Evolutionary conservation across 2,797 vertebrate species (phyloP), one percentile per base, ranked within the genome.

Genomic region (Arrhamphus sclerolepis): DNA sequence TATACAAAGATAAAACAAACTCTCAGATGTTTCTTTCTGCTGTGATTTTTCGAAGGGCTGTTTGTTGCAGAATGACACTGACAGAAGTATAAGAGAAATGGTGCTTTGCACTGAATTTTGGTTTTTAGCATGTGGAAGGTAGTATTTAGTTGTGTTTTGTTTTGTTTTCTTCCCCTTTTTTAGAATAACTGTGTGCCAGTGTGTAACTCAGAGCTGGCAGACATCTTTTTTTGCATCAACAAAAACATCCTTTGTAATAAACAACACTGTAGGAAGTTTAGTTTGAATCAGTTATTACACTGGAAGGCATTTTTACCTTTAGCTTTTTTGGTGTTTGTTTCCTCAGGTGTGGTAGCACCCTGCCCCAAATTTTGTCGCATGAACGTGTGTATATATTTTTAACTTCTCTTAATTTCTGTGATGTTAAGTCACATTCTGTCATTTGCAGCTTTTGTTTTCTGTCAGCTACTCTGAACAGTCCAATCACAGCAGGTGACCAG

Each of bases 41-140:
- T 66, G 47, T 49, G 64, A 54, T 71, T 44, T 66, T 63, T 46
- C 28, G 64, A 55, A 31, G 18, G 38, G 54, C 21, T 43, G 31
- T 34, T 48, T 17, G 14, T 11, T 24, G n/a, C 67, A 81, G 55
- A 48, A 49, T 55, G 43, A 46, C 58, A 62, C 52, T 39, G 31
- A n/a, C 56, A 76, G 40, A 64, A 5, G 10, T 53, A 19, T 40
- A 46, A 67, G 53, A 70, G 22, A 73, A 68, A 38, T 58, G 69
- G 75, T 83, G 82, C 64, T 19, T 60, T 57, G 80, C 70, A 78
- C 64, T 46, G 62, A 55, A 19, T 83, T 77, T 73, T 53, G 9
- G 21, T 58, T 77, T 77, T 84, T 77, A 42, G 17, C 31, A 34
- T 34, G 2, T 34, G 31, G 31, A 34, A 34, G 8, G 1, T 34